Base-by-base conservation (phyloP, 2,113 vertebrate species). In the Megalops atlanticus region DNA sequence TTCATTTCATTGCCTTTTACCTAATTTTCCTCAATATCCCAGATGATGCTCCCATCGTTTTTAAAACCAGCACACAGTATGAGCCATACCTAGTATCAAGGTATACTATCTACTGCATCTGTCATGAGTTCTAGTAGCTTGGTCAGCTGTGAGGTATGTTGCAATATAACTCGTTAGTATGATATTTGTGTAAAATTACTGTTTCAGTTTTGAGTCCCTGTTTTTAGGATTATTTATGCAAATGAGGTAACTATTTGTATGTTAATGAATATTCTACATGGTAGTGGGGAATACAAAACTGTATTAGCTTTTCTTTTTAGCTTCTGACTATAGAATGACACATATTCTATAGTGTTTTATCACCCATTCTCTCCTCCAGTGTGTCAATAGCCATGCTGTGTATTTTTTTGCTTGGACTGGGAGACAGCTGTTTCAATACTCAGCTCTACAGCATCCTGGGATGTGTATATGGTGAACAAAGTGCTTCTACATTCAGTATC, bases 381-480 rank as follows among this genome's bases (percentile, higher is more conserved):
- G 94, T 96, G 74, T 94, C 95, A 86, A 87, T 99, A 24, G 96
- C 98, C 79, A 87, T 99, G 87, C 91, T 97, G 82, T 98, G 97
- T 92, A 99, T 97, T 84, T 98, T 99, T 85, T 86, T 99, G 80
- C 83, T 99, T 76, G 98, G 98, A 36, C 94, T 99, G 0, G 97
- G 98, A 1, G 98, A 99, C 92, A 99, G 98, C 91, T 99, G 98
- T 81, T 99, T 98, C 90, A 99, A 99, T 80, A 99, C 98, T 0
- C 98, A 99, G 85, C 95, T 99, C 81, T 97, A 99, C 85, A 99
- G 98, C 70, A 96, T 99, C 81, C 83, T 99, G 64, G 98, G 97
- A 24, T 92, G 93, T 11, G 89, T 97, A 33, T 98, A 97, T 39
- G 92, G 95, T 0, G 97, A 98, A 79, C 95, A 98, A 89, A 99